Conservation (phyloP, 2,797 vertebrate genomes). For the Nyctalus aviator region DNA sequence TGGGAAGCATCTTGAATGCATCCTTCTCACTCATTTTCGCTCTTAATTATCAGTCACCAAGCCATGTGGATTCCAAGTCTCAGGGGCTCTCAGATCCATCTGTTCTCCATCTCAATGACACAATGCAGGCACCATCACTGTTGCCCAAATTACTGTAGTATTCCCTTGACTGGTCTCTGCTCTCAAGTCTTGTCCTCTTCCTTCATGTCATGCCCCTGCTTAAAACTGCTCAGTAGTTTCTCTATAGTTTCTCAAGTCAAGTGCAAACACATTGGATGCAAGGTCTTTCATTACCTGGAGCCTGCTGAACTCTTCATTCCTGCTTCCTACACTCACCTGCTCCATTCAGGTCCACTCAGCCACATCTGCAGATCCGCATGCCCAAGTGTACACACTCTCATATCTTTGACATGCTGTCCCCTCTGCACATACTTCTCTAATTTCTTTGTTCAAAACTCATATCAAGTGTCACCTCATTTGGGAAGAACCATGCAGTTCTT, state of each 20-base stretch:
- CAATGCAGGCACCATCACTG: not conserved
- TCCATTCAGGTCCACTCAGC: not conserved
- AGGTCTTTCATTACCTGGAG: not conserved
- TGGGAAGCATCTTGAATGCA: not conserved
- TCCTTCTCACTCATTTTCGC: not conserved
- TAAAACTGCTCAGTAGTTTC: not conserved
- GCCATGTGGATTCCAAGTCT: not conserved
- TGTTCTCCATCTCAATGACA: not conserved
- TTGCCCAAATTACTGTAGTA: not conserved
- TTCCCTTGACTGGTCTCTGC: not conserved
- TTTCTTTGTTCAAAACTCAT: slow-evolving; percentile 2
- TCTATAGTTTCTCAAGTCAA: not conserved
- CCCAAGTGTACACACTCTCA: not conserved
- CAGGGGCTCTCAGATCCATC: not conserved
- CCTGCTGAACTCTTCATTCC: not conserved
- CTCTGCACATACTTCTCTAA: not conserved
- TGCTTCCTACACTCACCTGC: not conserved
- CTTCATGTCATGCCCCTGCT: not conserved
- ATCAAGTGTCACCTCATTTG: not conserved
- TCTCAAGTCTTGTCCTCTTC: not conserved
- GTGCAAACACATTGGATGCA: not conserved
- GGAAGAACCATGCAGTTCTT: not conserved
- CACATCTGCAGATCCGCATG: not conserved
- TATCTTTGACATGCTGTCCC: not conserved
- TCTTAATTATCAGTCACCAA: slow-evolving; percentile 4